These are phyloP conservation scores for Platichthys flesus DNA, from an alignment of 2,113 vertebrate genomes.

Conservation along the genomic window DNA sequence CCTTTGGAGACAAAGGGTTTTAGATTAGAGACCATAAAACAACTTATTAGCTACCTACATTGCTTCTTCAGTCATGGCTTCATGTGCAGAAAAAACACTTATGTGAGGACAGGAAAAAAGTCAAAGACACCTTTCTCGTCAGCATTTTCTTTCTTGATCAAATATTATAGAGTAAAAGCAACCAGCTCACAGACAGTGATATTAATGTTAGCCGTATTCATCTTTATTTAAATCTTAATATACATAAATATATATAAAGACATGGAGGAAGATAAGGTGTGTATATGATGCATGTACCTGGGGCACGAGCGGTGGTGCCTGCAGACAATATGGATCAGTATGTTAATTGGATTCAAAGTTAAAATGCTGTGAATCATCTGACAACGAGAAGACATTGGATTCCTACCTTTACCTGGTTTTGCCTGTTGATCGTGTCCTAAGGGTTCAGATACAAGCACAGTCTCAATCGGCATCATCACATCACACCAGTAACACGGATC, in stretches of 20 bases:
- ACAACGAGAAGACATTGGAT: neutral
- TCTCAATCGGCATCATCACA: neutral
- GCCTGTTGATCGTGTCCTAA: neutral
- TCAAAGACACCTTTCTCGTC: conserved; percentile 7
- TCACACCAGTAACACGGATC: neutral
- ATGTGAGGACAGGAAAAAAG: neutral
- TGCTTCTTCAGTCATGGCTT: neutral
- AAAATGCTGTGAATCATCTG: neutral
- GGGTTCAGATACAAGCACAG: neutral
- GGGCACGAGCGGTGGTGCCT: rapidly evolving
- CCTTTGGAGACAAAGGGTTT: conserved; percentile 21
- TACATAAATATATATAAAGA: neutral
- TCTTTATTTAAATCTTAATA: neutral
- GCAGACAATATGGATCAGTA: neutral
- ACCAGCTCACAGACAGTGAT: too few relatives aligned
- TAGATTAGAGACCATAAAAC: neutral
- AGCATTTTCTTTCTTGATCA: rapidly evolving
- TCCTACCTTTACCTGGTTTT: neutral
- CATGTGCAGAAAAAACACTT: neutral
- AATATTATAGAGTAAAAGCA: too few relatives aligned
- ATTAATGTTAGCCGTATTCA: too few relatives aligned
- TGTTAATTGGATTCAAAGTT: neutral
- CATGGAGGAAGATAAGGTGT: neutral
- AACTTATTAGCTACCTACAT: neutral
- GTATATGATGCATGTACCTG: conserved; percentile 17